These are phyloP conservation scores for Tringa solitaria DNA, from an alignment of 2,113 vertebrate species.

Conservation along the genomic window DNA sequence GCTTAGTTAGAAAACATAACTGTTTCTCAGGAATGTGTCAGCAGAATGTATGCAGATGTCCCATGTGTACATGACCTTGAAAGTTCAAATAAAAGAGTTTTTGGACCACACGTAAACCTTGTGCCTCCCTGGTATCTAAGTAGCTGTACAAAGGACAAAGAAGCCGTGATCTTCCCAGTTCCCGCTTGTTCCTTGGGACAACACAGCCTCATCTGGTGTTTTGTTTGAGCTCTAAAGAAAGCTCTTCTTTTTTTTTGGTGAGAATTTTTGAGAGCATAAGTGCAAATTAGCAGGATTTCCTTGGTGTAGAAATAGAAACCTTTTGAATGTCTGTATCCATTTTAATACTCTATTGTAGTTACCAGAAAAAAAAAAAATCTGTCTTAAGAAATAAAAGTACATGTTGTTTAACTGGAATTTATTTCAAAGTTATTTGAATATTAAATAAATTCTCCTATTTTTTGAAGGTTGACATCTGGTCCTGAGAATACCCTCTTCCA, in stretches of 20 bases:
- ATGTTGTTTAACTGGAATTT: not conserved
- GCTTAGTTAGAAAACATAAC: not conserved
- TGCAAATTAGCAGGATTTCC: not conserved
- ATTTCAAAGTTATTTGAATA: not conserved
- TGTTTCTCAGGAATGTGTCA: not conserved
- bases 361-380: not conserved
- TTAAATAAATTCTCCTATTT: not conserved
- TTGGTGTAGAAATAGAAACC: not conserved
- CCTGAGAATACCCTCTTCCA: slow-evolving; percentile 95
- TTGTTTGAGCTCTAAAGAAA: not conserved
- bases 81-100: not conserved
- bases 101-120: not conserved
- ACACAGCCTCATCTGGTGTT: not conserved
- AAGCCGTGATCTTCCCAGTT: not conserved
- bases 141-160: not conserved
- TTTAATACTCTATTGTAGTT: not conserved
- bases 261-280: not conserved
- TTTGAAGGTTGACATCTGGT: slow-evolving; percentile 86
- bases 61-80: not conserved
- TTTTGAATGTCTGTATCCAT: not conserved
- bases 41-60: not conserved
- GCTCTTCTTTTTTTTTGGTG: not conserved
- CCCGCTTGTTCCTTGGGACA: not conserved
- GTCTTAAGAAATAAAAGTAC: not conserved
- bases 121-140: not conserved